Base-by-base conservation (phyloP, 2,888 invertebrate genomes). In the Andrena minutula region DNA sequence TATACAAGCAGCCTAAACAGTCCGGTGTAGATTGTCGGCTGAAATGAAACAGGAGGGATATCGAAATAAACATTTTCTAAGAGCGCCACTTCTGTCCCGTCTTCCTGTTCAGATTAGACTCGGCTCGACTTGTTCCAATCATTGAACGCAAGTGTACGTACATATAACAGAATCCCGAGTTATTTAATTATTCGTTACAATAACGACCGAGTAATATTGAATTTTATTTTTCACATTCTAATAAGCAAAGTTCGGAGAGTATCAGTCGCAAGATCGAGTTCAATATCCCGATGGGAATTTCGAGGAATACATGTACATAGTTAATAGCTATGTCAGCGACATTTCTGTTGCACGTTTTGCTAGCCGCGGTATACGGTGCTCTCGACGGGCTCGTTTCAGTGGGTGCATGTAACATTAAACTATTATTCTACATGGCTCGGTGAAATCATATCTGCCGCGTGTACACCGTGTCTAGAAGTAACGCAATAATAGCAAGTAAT, bases 361-460 rank as follows among this genome's bases (percentile, higher is more conserved):
- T 41, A 26, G 47, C 23, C 7, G 8, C 35, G 51, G 72, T 30
- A 35, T 26, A 28, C 6, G 53, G 49, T 56, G 60, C n/a, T 71
- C 51, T 32, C 66, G 53, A 60, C 71, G 20, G 60, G 41, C 68
- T 78, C 47, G 78, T 81, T 82, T 81, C 66, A 75, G 81, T 84
- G 23, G 63, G 60, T 63, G 0, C 74, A 28, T 82, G 84, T 82
- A 85, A 85, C 74, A 76, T 82, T 84, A 85, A 82, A 84, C 85
- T 79, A 84, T 82, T 85, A 84, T 79, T 79, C 78, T 84, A 76
- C 84, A 71, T 23, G 74, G 63, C 49, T 72, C 82, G 78, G 78
- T 81, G 85, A 71, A 82, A 82, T 82, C 68, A 72, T 75, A 75
- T 82, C 73, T 84, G 66, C 74, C 74, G 23, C 41, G 60, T 74